Conservation (phyloP, 2,113 vertebrate genomes). For the Narcine bancroftii region DNA sequence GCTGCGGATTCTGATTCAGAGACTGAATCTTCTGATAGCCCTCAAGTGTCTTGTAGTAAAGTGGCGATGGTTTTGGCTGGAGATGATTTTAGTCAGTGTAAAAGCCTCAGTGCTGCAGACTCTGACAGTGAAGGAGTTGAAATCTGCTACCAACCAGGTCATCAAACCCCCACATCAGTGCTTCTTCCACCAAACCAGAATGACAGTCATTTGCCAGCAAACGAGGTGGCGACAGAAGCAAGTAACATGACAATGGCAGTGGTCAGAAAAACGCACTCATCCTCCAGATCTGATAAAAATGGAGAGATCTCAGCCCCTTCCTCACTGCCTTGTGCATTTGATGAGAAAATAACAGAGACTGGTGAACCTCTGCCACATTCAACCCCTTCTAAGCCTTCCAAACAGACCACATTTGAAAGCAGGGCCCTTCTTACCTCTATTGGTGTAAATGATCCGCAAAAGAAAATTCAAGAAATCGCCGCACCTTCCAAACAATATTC, state of each 20-base stretch:
- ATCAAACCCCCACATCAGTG: background rate
- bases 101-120: constrained; percentile 44
- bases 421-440: constrained; percentile 40
- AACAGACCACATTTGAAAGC: background rate
- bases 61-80: background rate
- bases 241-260: constrained; percentile 39
- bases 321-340: constrained; percentile 38
- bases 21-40: constrained; percentile 59
- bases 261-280: constrained; percentile 26
- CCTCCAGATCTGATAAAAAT: constrained; percentile 38
- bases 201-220: background rate
- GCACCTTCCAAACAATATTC: constrained; percentile 37
- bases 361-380: too few relatives aligned
- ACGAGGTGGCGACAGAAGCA: constrained; percentile 39
- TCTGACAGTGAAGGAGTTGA: constrained; percentile 78
- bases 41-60: constrained; percentile 2
- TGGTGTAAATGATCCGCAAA: constrained; percentile 34
- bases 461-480: background rate
- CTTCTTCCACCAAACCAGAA: constrained; percentile 1
- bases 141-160: constrained; percentile 55
- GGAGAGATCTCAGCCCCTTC: constrained; percentile 37
- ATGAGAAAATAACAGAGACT: constrained; percentile 40
- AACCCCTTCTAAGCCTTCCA: background rate
- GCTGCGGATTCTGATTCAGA: constrained; percentile 68
- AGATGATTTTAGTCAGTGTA: constrained; percentile 10